Base-by-base conservation (phyloP, 2,888 invertebrate species). In the Agriopis aurantiaria region DNA sequence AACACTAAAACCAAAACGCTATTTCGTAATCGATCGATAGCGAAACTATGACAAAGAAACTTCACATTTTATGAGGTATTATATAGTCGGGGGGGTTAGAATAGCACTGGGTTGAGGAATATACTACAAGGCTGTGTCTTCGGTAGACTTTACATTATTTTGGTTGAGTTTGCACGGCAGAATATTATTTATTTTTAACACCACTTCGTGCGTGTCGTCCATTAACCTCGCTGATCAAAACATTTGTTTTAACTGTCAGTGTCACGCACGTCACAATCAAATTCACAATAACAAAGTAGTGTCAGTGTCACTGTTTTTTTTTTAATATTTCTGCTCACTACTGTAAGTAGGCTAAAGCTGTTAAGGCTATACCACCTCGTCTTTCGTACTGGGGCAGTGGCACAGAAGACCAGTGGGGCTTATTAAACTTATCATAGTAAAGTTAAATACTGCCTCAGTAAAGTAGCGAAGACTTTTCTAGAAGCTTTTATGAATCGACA, bases 1-100 rank as follows among this genome's bases (percentile, higher is more conserved):
- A 82, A 77, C 71, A 74, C 65, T 74, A 82, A 80, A 85, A 84
- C 83, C 81, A 81, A 85, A 86, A 85, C 82, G 87, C 87, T 91
- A 87, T 93, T 92, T 92, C 93, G 91, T 93, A 94, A 93, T 87
- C 93, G 92, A 94, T 94, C 93, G 91, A 94, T 94, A 92, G 59
- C 84, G 85, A 91, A 92, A 91, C 89, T 91, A 91, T 88, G 89
- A 94, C 93, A 94, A 94, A 93, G 93, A 90, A 90, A 90, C 84
- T 83, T 82, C 78, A 80, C 78, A 61, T 81, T 76, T 70, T 80
- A 75, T 64, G 57, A 69, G 66, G 65, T 57, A 61, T 69, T 75
- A 71, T 73, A 74, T 71, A 75, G 56, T 62, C 59, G 69, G 67
- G 57, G 72, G 72, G 68, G 76, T 75, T 75, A 81, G 75, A 72